Conservation (phyloP, 2,113 vertebrate genomes). For the Odontophorus gujanensis region DNA sequence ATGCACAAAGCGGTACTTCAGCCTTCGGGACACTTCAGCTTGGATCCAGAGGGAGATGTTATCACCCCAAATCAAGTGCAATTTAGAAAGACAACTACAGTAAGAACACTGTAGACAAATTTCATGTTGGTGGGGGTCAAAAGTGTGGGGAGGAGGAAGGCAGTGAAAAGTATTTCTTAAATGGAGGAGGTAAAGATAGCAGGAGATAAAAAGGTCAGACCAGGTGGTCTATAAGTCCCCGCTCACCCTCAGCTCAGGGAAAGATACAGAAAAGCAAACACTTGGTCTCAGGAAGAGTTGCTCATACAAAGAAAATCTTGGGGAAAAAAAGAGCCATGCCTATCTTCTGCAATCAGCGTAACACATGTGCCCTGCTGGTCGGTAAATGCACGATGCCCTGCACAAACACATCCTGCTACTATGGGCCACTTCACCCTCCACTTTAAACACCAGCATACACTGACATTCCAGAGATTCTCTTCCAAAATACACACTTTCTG, state of each 20-base stretch:
- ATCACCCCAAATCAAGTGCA: not conserved
- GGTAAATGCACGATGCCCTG: not conserved
- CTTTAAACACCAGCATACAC: not conserved
- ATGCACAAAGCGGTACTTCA: not conserved
- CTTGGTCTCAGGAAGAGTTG: constrained; percentile 24
- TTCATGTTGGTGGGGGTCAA: not conserved
- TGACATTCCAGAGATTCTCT: constrained; percentile 29
- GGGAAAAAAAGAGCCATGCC: not conserved
- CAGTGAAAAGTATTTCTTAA: not conserved
- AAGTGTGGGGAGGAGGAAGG: not conserved
- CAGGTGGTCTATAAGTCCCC: constrained; percentile 47
- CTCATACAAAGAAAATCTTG: constrained; percentile 21
- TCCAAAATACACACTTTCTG: not conserved
- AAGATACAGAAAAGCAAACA: constrained; percentile 56
- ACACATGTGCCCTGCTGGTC: not conserved
- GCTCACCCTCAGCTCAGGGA: constrained; percentile 18
- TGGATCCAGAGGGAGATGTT: not conserved
- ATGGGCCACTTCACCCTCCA: not conserved
- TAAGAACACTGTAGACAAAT: not conserved
- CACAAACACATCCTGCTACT: not conserved
- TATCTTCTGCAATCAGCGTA: not conserved
- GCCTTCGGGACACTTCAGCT: not conserved
- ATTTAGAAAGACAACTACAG: not conserved
- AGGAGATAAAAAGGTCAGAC: constrained; percentile 49
- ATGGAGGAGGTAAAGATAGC: constrained; percentile 12